phyloP scores from a whole-genome alignment of 2,888 invertebrate genomes.

The Ectemnius continuus region DNA sequence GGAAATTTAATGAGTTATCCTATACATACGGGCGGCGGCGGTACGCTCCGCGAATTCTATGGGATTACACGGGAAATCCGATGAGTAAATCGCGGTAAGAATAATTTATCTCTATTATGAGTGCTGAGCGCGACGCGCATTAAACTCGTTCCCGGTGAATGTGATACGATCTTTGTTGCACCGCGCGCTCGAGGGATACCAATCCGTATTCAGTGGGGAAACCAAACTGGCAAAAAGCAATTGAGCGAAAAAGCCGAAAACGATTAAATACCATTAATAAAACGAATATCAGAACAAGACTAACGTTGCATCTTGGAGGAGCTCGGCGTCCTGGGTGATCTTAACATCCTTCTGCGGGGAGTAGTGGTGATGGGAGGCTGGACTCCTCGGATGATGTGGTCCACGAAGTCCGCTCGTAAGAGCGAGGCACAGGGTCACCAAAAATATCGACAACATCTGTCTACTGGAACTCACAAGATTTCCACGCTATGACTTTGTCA shows the following conservation, averaged over 20 bases:
- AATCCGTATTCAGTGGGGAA: too few species aligned
- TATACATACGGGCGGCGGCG: not conserved
- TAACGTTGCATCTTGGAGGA: constrained; percentile 88
- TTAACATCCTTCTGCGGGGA: constrained; percentile 81
- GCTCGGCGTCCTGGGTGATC: constrained; percentile 84
- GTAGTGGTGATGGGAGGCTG: constrained; percentile 80
- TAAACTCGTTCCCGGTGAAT: too few species aligned
- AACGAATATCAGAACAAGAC: constrained; percentile 11
- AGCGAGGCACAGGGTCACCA: constrained; percentile 57
- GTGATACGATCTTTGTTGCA: too few species aligned
- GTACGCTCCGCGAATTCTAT: not conserved
- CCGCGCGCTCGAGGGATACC: too few species aligned
- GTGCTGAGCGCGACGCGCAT: too few species aligned
- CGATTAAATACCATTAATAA: too few species aligned
- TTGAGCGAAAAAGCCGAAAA: too few species aligned
- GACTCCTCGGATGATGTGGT: constrained; percentile 83
- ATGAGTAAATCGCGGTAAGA: constrained; percentile 3
- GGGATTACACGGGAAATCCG: not conserved
- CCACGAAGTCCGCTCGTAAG: constrained; percentile 78
- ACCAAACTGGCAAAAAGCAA: not conserved
- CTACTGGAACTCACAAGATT: constrained; percentile 42
- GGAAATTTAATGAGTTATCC: constrained; percentile 7
- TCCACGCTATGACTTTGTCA: too few species aligned
- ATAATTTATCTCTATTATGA: constrained; percentile 13
- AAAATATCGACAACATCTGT: constrained; percentile 54